Percentiles rank a stretch among this genome's conserved stretches.
Evolutionary conservation across 23 tunicate species (phyloP).

Genomic region (Corella eumyota): DNA sequence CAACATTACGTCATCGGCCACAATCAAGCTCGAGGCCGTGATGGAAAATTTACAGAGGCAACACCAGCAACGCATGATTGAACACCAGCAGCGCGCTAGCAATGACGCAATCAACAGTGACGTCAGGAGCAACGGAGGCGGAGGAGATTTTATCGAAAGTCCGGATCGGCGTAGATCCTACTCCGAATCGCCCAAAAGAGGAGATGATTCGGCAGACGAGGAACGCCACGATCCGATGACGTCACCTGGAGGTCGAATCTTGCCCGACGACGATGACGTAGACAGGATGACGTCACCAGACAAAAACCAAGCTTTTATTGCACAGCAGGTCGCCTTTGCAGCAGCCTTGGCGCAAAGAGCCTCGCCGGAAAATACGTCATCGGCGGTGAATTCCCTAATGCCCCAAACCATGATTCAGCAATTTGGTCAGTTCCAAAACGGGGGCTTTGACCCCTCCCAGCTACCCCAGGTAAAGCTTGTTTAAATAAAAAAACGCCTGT

Average conservation of each 20-base stretch:
- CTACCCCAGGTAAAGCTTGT: slow-evolving; percentile 52
- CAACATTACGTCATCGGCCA: slow-evolving; percentile 16
- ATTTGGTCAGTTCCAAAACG: slow-evolving; percentile 68
- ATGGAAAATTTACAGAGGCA: slow-evolving; percentile 92
- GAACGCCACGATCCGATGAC: slow-evolving; percentile 2
- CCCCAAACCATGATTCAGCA: slow-evolving; percentile 64
- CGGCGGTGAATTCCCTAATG: slow-evolving; percentile 22
- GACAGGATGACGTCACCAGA: slow-evolving; percentile 8
- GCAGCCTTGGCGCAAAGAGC: slow-evolving; percentile 68
- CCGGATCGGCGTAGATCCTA: slow-evolving; percentile 15
- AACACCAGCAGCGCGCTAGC: slow-evolving; percentile 20
- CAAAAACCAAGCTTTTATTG: slow-evolving; percentile 17
- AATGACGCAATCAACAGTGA: slow-evolving; percentile 17
- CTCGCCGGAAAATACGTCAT: slow-evolving; percentile 9
- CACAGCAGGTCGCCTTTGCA: slow-evolving; percentile 65
- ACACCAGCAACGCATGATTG: slow-evolving; percentile 42
- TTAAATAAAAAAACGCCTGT: not conserved
- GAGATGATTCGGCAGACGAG: slow-evolving; percentile 28
- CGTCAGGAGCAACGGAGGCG: slow-evolving; percentile 28
- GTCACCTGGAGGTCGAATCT: slow-evolving; percentile 18
- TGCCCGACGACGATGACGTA: slow-evolving; percentile 28
- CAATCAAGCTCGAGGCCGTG: slow-evolving; percentile 82
- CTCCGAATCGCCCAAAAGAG: slow-evolving; percentile 17
- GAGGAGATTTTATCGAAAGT: slow-evolving; percentile 26
- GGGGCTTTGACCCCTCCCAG: slow-evolving; percentile 49